These are phyloP conservation scores for Bothrops jararaca DNA, from an alignment of 2,113 vertebrate species.

Conservation along the genomic window DNA sequence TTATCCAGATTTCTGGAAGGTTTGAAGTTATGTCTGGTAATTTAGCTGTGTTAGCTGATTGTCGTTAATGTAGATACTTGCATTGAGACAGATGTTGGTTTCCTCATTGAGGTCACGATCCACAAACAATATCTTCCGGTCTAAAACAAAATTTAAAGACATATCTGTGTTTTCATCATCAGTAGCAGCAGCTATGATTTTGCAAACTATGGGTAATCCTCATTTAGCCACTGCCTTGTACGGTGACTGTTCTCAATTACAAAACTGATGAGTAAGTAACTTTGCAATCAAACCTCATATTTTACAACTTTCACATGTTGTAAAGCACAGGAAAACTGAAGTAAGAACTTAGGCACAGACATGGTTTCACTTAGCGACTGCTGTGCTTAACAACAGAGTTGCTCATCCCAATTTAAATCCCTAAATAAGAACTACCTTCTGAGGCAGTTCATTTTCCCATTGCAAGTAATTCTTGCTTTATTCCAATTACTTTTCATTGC, in stretches of 20 bases:
- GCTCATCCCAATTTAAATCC: neutral
- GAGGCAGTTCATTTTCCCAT: neutral
- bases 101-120: neutral
- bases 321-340: neutral
- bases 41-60: neutral
- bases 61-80: neutral
- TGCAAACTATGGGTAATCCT: neutral
- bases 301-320: neutral
- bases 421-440: neutral
- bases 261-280: neutral
- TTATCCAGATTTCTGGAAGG: neutral
- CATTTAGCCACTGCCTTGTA: neutral
- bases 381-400: neutral
- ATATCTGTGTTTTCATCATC: neutral
- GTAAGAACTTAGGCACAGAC: neutral
- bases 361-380: neutral
- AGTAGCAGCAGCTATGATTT: neutral
- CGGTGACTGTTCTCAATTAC: neutral
- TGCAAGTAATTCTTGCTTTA: neutral
- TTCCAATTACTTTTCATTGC: neutral
- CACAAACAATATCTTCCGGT: neutral
- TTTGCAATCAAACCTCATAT: neutral
- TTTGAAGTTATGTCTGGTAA: neutral
- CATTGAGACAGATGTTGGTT: too few species aligned
- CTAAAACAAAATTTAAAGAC: neutral